Evolutionary conservation across 2,888 invertebrate genomes (phyloP).

Genomic region (Epirrhoe alternata): DNA sequence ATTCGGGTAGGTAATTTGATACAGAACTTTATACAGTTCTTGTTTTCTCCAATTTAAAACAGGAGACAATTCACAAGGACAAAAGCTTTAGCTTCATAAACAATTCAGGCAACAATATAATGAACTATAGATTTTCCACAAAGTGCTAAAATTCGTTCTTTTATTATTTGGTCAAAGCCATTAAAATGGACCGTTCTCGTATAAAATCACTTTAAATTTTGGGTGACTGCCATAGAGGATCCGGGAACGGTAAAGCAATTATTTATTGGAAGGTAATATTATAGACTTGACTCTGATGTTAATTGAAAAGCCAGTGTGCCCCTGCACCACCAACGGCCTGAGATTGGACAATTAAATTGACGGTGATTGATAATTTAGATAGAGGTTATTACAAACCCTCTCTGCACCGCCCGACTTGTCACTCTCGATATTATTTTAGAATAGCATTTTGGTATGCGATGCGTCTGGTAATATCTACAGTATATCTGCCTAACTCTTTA

Average conservation of each 20-base stretch:
- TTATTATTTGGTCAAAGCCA: slow-evolving; percentile 25
- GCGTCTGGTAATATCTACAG: neutral
- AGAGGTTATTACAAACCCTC: slow-evolving; percentile 56
- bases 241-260: slow-evolving; percentile 43
- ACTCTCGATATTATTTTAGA: slow-evolving; percentile 42
- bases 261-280: slow-evolving; percentile 50
- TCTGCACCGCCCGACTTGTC: slow-evolving; percentile 40
- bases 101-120: slow-evolving; percentile 9
- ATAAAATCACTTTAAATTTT: slow-evolving; percentile 36
- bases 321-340: slow-evolving; percentile 53
- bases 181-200: slow-evolving; percentile 32
- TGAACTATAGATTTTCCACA: slow-evolving; percentile 6
- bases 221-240: slow-evolving; percentile 37
- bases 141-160: slow-evolving; percentile 11
- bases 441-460: slow-evolving; percentile 18
- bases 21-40: neutral
- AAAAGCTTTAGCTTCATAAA: neutral
- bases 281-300: slow-evolving; percentile 57
- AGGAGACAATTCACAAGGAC: neutral
- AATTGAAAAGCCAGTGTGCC: slow-evolving; percentile 68
- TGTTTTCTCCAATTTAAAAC: slow-evolving; percentile 2
- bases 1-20: neutral
- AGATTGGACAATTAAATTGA: slow-evolving; percentile 70
- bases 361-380: slow-evolving; percentile 72
- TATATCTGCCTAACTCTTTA: neutral